A percentile compares a stretch with the other conserved stretches of the same genome.
These are phyloP conservation scores for Aproaerema taeniolella DNA, from an alignment of 2,888 invertebrate species.

Conservation along the genomic window DNA sequence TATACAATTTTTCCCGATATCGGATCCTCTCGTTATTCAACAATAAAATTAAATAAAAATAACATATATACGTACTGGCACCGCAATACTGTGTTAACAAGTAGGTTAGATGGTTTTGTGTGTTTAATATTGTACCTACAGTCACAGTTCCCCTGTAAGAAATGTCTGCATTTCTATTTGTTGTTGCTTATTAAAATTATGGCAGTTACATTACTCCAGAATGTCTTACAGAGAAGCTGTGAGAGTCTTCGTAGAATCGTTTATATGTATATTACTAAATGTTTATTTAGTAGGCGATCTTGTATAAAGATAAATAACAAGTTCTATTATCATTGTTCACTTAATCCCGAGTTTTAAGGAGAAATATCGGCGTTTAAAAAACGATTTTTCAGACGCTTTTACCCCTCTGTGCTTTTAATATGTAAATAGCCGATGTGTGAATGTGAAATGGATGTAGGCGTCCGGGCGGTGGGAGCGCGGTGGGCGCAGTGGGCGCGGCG, in stretches of 20 bases:
- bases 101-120: background rate
- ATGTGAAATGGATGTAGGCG: conserved; percentile 57
- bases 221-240: conserved; percentile 73
- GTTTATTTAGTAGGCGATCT: too few relatives aligned
- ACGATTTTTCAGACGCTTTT: too few relatives aligned
- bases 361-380: too few relatives aligned
- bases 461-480: conserved; percentile 56
- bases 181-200: conserved; percentile 38
- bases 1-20: too few relatives aligned
- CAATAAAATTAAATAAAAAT: too few relatives aligned
- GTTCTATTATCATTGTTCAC: too few relatives aligned
- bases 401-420: too few relatives aligned
- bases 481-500: conserved; percentile 75
- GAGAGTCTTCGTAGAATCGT: too few relatives aligned
- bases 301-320: too few relatives aligned
- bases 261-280: background rate
- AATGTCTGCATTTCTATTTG: conserved; percentile 24
- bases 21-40: too few relatives aligned
- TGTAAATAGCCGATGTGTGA: too few relatives aligned
- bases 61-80: conserved; percentile 4
- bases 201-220: conserved; percentile 67
- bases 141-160: conserved; percentile 73
- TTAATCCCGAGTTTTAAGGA: too few relatives aligned
- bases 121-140: background rate
- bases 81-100: background rate